Base-by-base conservation (phyloP, 23 tunicate species). In the Trididemnum miniatum region DNA sequence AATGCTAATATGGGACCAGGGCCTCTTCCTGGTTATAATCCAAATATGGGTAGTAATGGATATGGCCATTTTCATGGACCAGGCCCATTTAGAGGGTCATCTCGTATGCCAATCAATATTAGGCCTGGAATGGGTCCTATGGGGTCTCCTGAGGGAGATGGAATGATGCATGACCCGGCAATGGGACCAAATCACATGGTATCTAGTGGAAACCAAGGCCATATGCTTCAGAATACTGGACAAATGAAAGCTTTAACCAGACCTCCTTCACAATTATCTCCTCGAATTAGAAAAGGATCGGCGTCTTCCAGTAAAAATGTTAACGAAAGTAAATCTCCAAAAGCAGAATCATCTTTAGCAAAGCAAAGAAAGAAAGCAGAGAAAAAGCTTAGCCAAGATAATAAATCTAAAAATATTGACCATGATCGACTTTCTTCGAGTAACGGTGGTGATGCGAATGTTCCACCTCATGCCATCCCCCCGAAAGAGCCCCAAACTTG, bases 231-330 rank as follows among this genome's bases (percentile, higher is more conserved):
- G 33, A 81, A 80, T 38, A 79, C 89, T 20, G 95, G 95, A 0
- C 85, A 90, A 37, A 90, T 90, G 89, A 84, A 84, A 80, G 82
- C 84, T 15, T 57, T 90, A 20, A 90, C 86, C 38, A 51, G 90
- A 30, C 90, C 88, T 20, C 65, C 65, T 81, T 33, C 77, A 22
- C 97, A 80, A 38, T 54, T 80, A 64, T 44, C 84, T 20, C 90
- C 97, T 64, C 15, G 49, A n/a, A 74, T 34, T 30, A 34, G 85
- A 34, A 86, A 76, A 62, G 38, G 29, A 26, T 80, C 89, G 0
- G 65, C 89, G 2, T 77, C 49, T 35, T 60, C 74, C 31, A 75
- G 1, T 20, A 77, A 77, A 54, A 49, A 50, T 33, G n/a, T 59
- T 3, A 25, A 34, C 1, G 83, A 84, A 0, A 71, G 76, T 50